Evolutionary conservation across 2,888 invertebrate genomes (phyloP), one percentile per base, ranked within the genome.

Genomic region (Phania funesta): DNA sequence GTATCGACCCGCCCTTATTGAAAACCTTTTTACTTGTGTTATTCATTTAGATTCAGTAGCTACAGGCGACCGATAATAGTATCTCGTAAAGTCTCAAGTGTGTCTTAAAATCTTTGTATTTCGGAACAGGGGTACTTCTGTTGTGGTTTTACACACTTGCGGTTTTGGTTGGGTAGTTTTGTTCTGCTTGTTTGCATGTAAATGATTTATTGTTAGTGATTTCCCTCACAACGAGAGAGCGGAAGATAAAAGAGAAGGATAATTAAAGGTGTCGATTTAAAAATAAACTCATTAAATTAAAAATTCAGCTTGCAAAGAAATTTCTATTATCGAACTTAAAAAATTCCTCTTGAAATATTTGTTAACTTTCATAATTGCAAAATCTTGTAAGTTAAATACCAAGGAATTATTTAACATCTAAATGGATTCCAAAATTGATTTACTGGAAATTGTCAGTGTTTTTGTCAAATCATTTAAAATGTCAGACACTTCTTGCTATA

Each of bases 101-200:
- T 62, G 50, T 32, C 32, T 64, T 73, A 73, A 73, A 73, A 52
- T 62, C 73, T 38, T 24, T 44, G 32, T 32, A 24, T 7, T 73
- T 54, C 5, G 8, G 6, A 24, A 46, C 24, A 71, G 71, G 13
- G 52, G 35, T 41, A 24, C 38, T 80, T 80, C 13, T 22, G 52
- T 71, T 65, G 80, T 35, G 76, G 80, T 71, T 76, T 81, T 68
- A 41, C 41, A 77, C 67, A 65, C 64, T 81, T 81, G 71, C 56
- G 76, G 76, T 73, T 46, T 35, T 70, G 52, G 24, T 26, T 76
- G 60, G 18, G 64, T 54, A 46, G 46, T 65, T 54, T 65, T 35
- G 54, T 16, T 16, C 16, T 54, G 52, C 54, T 62, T 77, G 35
- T 46, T 18, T 50, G 41, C 41, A 41, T 67, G 41, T 18, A 48